Conservation (phyloP, 2,113 vertebrate species). For the Terrapene triunguis region DNA sequence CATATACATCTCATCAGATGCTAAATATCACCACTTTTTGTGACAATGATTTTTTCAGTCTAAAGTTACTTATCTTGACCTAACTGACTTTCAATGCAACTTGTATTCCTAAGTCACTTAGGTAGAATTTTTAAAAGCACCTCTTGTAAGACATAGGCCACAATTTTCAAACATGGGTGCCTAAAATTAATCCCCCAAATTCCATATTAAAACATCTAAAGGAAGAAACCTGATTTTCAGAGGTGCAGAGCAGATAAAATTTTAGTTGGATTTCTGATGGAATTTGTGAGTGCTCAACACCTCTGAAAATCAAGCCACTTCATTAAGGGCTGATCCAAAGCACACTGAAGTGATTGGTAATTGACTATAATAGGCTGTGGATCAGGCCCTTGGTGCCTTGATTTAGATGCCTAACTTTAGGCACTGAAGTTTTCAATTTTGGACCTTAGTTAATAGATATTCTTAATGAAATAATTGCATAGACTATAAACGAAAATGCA, state of each 20-base stretch:
- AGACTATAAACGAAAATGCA: not conserved
- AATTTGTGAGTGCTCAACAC: not conserved
- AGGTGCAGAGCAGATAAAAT: not conserved
- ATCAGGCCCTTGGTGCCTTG: not conserved
- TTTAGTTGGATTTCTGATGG: not conserved
- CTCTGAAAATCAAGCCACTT: not conserved
- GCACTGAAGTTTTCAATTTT: not conserved
- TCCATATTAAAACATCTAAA: not conserved
- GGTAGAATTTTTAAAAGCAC: not conserved
- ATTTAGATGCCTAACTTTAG: not conserved
- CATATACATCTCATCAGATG: not conserved
- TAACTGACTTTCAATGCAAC: not conserved
- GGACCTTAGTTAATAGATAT: not conserved
- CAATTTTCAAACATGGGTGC: not conserved
- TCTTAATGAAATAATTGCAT: not conserved
- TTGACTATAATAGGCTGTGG: not conserved
- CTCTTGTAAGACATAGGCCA: not conserved
- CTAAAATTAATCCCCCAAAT: not conserved
- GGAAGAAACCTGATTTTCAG: not conserved
- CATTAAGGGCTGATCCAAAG: not conserved
- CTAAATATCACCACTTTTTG: not conserved
- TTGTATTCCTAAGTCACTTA: not conserved
- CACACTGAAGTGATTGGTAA: not conserved
- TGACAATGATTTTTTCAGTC: not conserved
- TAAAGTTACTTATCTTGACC: not conserved